phyloP scores from a whole-genome alignment of 2,797 vertebrate species.

The Iguana delicatissima region DNA sequence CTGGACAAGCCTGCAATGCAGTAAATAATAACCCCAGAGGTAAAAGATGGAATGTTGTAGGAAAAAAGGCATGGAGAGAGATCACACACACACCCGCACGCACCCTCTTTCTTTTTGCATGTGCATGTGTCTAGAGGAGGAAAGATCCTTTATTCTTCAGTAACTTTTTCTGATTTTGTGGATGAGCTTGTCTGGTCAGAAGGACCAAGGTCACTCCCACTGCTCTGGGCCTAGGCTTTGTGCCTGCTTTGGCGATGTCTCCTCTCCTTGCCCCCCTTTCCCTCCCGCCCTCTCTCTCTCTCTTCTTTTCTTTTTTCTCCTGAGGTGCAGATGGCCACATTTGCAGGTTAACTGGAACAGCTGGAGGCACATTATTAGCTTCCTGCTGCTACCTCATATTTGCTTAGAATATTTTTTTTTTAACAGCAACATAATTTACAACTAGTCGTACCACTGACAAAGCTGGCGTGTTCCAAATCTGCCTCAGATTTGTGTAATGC shows the following conservation, averaged over 20 bases:
- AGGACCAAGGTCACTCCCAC: conserved; percentile 87
- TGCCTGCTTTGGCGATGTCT: conserved; percentile 66
- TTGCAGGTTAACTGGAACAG: conserved; percentile 99
- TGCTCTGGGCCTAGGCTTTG: conserved; percentile 74
- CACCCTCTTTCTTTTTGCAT: background rate
- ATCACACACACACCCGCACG: background rate
- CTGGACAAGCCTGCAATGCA: conserved; percentile 61
- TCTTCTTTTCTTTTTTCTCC: conserved; percentile 81
- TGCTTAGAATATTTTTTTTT: conserved; percentile 86
- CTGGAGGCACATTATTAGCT: conserved; percentile 99
- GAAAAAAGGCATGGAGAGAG: conserved; percentile 52
- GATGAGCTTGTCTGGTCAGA: conserved; percentile 60
- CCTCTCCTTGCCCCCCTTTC: conserved; percentile 67
- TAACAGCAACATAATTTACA: conserved; percentile 89
- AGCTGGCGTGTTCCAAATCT: conserved; percentile 83
- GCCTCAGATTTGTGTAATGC: conserved; percentile 82
- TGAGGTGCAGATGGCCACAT: conserved; percentile 98
- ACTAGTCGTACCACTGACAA: conserved; percentile 84
- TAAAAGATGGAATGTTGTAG: conserved; percentile 56
- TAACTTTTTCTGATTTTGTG: conserved; percentile 66
- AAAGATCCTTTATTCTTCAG: conserved; percentile 61
- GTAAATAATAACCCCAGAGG: conserved; percentile 70
- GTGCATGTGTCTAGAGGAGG: conserved; percentile 50
- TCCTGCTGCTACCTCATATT: conserved; percentile 99
- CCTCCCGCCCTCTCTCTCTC: conserved; percentile 77